Conservation (phyloP, 2,113 vertebrate genomes). For the Urocynchramus pylzowi region DNA sequence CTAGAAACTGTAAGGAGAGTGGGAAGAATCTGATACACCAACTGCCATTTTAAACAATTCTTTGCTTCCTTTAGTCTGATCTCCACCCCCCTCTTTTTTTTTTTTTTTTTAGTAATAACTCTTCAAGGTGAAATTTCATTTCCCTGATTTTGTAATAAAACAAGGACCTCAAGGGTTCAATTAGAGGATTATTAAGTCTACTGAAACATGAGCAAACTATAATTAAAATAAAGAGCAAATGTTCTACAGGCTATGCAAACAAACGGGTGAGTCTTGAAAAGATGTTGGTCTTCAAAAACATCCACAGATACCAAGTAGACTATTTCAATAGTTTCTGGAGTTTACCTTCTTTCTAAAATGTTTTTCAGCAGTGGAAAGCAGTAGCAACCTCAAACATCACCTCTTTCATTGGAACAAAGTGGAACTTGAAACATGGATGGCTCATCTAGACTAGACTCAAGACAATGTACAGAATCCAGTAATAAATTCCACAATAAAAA, state of each 20-base stretch:
- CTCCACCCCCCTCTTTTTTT: rapidly evolving
- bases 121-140: background rate
- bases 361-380: background rate
- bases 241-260: background rate
- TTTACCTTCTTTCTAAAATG: background rate
- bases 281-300: background rate
- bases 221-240: background rate
- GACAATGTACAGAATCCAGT: background rate
- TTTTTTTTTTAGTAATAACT: background rate
- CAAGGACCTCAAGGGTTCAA: background rate
- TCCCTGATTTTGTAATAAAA: background rate
- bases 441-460: background rate
- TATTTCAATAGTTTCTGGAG: background rate
- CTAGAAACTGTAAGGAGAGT: background rate
- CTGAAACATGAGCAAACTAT: background rate
- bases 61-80: background rate
- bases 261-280: background rate
- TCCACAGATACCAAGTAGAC: background rate
- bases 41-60: background rate
- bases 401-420: background rate
- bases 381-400: background rate
- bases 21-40: background rate
- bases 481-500: background rate
- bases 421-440: background rate
- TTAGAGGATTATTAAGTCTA: background rate